phyloP scores from a whole-genome alignment of 2,797 vertebrate genomes.

The Glyptemys insculpta region DNA sequence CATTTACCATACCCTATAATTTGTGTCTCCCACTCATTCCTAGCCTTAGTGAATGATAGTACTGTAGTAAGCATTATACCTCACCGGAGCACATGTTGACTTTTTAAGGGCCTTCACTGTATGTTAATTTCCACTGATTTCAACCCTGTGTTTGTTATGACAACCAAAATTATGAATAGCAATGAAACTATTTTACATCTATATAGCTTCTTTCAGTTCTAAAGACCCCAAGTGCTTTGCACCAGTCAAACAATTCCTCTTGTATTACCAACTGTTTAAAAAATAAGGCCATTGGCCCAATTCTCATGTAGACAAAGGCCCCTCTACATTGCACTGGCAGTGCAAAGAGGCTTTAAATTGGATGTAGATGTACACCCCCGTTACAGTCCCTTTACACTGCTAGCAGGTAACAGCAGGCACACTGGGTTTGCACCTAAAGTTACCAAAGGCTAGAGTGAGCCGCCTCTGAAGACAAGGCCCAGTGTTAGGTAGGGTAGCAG shows the following conservation, averaged over 20 bases:
- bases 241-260: not conserved
- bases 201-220: accelerated
- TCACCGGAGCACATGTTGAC: not conserved
- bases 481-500: not conserved
- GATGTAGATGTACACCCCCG: not conserved
- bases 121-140: slow-evolving; percentile 10
- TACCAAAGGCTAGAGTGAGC: not conserved
- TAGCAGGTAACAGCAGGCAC: not conserved
- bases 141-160: not conserved
- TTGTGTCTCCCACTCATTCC: not conserved
- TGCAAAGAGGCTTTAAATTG: not conserved
- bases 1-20: not conserved
- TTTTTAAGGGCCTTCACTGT: slow-evolving; percentile 28
- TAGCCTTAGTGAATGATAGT: not conserved
- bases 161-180: slow-evolving; percentile 33
- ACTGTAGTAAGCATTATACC: not conserved
- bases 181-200: slow-evolving; percentile 8
- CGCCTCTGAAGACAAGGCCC: not conserved
- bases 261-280: not conserved
- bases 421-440: not conserved
- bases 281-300: not conserved
- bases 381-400: not conserved
- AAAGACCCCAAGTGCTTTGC: not conserved
- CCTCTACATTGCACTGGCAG: not conserved
- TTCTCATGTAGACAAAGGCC: not conserved